Conservation (phyloP, 1,140 invertebrate genomes). For the Thalassaphorura encarpata region DNA sequence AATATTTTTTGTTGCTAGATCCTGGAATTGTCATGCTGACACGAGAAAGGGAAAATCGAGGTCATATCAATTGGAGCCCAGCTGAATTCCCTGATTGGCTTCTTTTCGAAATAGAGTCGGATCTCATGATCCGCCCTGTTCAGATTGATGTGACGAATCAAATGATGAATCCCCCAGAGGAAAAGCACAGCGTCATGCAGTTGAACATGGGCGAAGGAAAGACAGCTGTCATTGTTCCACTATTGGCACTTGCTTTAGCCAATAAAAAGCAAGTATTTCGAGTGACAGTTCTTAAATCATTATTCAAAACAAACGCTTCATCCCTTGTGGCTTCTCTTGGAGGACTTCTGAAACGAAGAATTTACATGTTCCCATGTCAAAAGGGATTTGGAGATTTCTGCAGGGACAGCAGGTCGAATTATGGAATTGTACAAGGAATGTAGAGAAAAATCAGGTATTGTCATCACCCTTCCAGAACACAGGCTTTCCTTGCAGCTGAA, state of each 20-base stretch:
- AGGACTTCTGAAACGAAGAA: constrained; percentile 15
- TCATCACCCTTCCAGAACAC: constrained; percentile 20
- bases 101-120: constrained; percentile 16
- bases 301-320: constrained; percentile 9
- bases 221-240: constrained; percentile 23
- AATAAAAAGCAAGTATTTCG: constrained; percentile 12
- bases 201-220: constrained; percentile 27
- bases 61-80: constrained; percentile 8
- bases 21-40: neutral
- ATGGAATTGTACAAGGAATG: constrained; percentile 11
- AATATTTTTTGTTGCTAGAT: neutral
- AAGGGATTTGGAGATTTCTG: constrained; percentile 12
- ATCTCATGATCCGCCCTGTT: constrained; percentile 10
- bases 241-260: constrained; percentile 11
- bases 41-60: neutral
- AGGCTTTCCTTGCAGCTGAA: constrained; percentile 19
- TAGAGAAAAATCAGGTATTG: neutral
- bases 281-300: constrained; percentile 19
- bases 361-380: constrained; percentile 23
- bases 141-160: constrained; percentile 10
- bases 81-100: constrained; percentile 16
- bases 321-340: constrained; percentile 8
- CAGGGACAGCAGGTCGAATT: neutral
- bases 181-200: constrained; percentile 11
- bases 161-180: constrained; percentile 9